phyloP scores from a whole-genome alignment of 2,113 vertebrate genomes.

The Paedocypris sp. region DNA sequence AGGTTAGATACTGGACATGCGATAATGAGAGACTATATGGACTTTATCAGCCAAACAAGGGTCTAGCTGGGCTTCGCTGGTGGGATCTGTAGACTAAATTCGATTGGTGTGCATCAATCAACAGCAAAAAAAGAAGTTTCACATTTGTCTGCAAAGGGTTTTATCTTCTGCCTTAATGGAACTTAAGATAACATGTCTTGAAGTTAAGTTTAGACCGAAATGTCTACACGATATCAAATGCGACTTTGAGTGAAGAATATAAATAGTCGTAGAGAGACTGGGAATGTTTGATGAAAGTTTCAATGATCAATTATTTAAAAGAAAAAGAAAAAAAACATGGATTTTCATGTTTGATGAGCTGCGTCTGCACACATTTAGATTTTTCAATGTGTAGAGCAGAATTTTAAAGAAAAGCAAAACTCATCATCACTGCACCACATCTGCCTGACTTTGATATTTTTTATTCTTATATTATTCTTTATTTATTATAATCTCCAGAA shows the following conservation, averaged over 20 bases:
- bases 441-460: no score
- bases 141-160: conserved; percentile 17
- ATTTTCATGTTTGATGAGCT: no score
- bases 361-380: no score
- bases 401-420: no score
- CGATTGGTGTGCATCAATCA: conserved; percentile 2
- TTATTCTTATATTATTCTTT: no score
- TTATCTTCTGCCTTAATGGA: conserved; percentile 12
- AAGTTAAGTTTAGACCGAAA: conserved; percentile 11
- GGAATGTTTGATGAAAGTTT: no score
- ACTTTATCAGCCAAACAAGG: conserved; percentile 19
- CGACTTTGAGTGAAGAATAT: conserved; percentile 21
- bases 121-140: conserved; percentile 15
- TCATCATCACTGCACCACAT: no score
- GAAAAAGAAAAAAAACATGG: no score
- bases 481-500: no score
- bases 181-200: conserved; percentile 8
- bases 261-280: no score
- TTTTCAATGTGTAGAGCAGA: no score
- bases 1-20: neutral
- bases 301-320: no score
- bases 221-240: conserved; percentile 15
- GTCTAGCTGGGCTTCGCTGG: conserved; percentile 14
- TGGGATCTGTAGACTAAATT: conserved; percentile 18
- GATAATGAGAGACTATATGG: neutral